A percentile compares a stretch with the other conserved stretches of the same genome.
Evolutionary conservation across 1,140 invertebrate genomes (phyloP).

Genomic region (Protaetia brevitarsis): DNA sequence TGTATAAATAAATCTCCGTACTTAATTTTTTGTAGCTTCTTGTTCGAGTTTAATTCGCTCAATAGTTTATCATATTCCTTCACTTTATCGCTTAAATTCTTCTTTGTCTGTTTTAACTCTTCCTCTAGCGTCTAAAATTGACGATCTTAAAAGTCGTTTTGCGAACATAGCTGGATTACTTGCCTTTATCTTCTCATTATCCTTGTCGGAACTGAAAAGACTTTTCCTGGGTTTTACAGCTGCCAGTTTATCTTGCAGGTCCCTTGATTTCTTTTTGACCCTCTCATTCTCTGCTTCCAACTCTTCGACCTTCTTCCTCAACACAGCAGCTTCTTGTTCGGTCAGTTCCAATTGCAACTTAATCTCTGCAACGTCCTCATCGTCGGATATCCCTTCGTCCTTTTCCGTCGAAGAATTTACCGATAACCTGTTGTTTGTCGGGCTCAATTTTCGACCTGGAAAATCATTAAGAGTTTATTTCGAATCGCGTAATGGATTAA

Average conservation of each 20-base stretch:
- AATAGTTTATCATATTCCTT: conserved; percentile 73
- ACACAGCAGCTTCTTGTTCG: conserved; percentile 80
- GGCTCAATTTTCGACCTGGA: conserved; percentile 57
- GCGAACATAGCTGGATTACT: neutral
- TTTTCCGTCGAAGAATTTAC: conserved; percentile 65
- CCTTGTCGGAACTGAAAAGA: conserved; percentile 46
- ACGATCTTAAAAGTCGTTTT: conserved; percentile 9
- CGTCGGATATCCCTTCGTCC: conserved; percentile 70
- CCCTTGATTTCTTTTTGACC: conserved; percentile 71
- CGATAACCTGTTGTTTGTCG: conserved; percentile 57
- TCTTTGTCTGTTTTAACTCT: conserved; percentile 68
- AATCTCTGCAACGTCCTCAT: conserved; percentile 73
- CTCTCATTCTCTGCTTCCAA: conserved; percentile 76
- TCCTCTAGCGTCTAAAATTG: conserved; percentile 57
- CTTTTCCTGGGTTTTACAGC: conserved; percentile 46
- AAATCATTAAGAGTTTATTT: neutral
- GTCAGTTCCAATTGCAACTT: conserved; percentile 81
- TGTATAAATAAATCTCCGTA: too few species aligned
- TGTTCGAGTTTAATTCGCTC: conserved; percentile 62
- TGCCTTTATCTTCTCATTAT: conserved; percentile 67
- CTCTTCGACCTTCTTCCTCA: conserved; percentile 80
- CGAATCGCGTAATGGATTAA: neutral
- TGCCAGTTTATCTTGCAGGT: conserved; percentile 68
- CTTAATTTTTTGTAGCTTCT: conserved; percentile 62
- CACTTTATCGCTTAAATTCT: conserved; percentile 80